A percentile compares a stretch with the other conserved stretches of the same genome.
phyloP scores from a whole-genome alignment of 2,113 vertebrate genomes.

The Chrysochloris asiatica region DNA sequence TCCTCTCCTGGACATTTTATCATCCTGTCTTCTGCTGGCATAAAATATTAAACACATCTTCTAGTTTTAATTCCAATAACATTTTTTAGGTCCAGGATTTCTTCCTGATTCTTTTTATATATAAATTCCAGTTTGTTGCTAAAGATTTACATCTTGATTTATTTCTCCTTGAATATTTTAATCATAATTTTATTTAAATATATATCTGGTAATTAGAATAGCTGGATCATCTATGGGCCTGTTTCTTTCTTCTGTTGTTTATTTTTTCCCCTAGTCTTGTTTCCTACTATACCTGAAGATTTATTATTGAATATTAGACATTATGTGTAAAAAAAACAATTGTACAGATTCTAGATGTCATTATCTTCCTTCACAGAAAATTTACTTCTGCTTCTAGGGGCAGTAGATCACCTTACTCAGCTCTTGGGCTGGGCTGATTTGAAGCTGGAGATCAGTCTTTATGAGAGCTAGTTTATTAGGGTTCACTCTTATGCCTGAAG shows the following conservation, averaged over 20 bases:
- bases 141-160: slow-evolving; percentile 1
- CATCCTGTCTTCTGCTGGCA: neutral
- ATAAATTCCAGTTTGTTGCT: slow-evolving; percentile 40
- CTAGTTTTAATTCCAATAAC: neutral
- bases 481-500: neutral
- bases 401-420: neutral
- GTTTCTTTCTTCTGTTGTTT: slow-evolving; percentile 7
- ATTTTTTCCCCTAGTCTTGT: neutral
- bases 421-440: neutral
- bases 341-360: neutral
- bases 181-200: slow-evolving; percentile 15
- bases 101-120: slow-evolving; percentile 24
- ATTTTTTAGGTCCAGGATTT: slow-evolving; percentile 33
- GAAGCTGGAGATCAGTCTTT: neutral
- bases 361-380: neutral
- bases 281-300: neutral
- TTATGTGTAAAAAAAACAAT: neutral
- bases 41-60: neutral
- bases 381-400: neutral
- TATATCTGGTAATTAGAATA: neutral
- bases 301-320: neutral
- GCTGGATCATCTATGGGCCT: neutral
- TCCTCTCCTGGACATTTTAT: neutral
- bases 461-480: neutral
- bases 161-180: slow-evolving; percentile 10